Conservation (phyloP, 1,140 invertebrate genomes). For the Anoplophora glabripennis region DNA sequence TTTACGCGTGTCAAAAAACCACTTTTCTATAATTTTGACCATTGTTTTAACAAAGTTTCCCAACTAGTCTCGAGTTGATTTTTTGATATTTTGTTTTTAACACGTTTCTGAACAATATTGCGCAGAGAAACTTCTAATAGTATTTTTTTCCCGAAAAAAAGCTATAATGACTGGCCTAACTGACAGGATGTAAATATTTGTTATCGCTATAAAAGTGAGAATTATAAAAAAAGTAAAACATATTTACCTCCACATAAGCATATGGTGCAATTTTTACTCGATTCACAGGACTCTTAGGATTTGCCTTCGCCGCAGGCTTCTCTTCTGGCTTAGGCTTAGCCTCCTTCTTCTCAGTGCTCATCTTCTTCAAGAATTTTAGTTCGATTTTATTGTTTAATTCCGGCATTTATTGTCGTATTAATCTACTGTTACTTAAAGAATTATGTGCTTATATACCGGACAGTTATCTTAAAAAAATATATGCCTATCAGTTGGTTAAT, state of each 20-base stretch:
- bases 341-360: not conserved
- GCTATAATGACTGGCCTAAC: too few species aligned
- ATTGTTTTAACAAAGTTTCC: too few species aligned
- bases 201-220: too few species aligned
- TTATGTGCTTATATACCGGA: not conserved
- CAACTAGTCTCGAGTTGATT: too few species aligned
- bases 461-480: not conserved
- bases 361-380: conserved; percentile 23
- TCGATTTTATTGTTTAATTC: conserved; percentile 30
- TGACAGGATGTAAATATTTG: too few species aligned
- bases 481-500: not conserved
- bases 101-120: too few species aligned
- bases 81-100: too few species aligned
- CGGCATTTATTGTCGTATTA: conserved; percentile 19
- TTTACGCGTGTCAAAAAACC: too few species aligned
- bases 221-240: too few species aligned
- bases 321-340: not conserved
- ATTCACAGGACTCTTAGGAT: conserved; percentile 29
- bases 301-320: conserved; percentile 1
- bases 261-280: conserved; percentile 40
- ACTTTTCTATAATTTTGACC: too few species aligned
- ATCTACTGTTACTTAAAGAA: not conserved
- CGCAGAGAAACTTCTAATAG: too few species aligned
- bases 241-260: conserved; percentile 44
- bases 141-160: too few species aligned